These are phyloP conservation scores for Tipula unca DNA, from an alignment of 2,888 invertebrate species.

Conservation along the genomic window DNA sequence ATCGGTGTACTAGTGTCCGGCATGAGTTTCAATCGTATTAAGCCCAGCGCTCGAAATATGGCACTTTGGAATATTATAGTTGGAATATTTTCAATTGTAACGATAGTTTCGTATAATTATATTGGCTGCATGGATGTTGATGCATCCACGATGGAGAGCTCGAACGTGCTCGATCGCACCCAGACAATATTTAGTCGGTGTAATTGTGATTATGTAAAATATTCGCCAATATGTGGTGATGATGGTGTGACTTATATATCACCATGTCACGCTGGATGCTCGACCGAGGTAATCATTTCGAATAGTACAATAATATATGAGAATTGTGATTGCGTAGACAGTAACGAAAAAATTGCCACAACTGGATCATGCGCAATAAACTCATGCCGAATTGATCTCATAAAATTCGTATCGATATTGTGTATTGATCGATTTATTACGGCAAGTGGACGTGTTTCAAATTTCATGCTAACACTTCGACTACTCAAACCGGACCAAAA, in stretches of 20 bases:
- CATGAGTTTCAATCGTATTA: slow-evolving; percentile 48
- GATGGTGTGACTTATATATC: slow-evolving; percentile 55
- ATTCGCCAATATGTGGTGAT: slow-evolving; percentile 55
- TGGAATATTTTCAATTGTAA: slow-evolving; percentile 30
- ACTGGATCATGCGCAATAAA: slow-evolving; percentile 47
- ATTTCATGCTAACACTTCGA: not conserved
- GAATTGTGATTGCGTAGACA: slow-evolving; percentile 44
- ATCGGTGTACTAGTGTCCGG: slow-evolving; percentile 52
- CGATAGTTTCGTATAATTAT: slow-evolving; percentile 50
- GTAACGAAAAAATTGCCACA: slow-evolving; percentile 37
- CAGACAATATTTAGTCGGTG: slow-evolving; percentile 38
- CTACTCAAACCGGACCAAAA: slow-evolving; percentile 52
- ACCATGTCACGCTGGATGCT: slow-evolving; percentile 59
- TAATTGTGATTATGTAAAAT: slow-evolving; percentile 53
- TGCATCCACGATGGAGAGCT: not conserved
- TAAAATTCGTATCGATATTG: slow-evolving; percentile 47
- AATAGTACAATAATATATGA: slow-evolving; percentile 38
- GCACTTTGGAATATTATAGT: slow-evolving; percentile 32
- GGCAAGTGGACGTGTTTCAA: not conserved
- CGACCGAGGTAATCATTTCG: slow-evolving; percentile 31
- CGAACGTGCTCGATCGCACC: not conserved
- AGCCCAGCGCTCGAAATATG: slow-evolving; percentile 49
- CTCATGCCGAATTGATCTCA: slow-evolving; percentile 48
- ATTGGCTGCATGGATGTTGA: slow-evolving; percentile 46
- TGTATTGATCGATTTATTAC: slow-evolving; percentile 29